Base-by-base conservation (phyloP, 2,797 vertebrate species). In the Pipistrellus nathusii region DNA sequence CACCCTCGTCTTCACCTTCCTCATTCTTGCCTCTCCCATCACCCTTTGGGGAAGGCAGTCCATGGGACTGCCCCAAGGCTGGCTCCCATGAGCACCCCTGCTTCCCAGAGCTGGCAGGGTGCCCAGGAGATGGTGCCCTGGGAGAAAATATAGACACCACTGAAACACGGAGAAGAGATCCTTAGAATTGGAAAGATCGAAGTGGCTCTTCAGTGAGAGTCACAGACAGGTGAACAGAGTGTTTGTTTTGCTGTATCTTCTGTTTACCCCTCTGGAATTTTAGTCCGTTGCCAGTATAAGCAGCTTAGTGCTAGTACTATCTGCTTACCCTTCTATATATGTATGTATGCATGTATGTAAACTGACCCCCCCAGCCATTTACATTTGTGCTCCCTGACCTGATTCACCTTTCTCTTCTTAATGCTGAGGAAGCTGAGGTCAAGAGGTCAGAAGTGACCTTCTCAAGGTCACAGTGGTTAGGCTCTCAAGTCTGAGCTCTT, bases 1-100 rank as follows among this genome's bases (percentile, higher is more conserved):
- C 17, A 1, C 21, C 32, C 4, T 3, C 6, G 2, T 38, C 5
- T 3, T 2, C 1, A 3, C 20, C 53, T 20, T 15, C 21, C 30
- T 3, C 41, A n/a, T 32, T n/a, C 72, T 2, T 0, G 5, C 27
- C 15, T 32, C 7, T 17, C 62, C 15, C 30, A 0, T 69, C 5
- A 14, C 25, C 44, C 14, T 48, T 35, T 51, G 20, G 38, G 72
- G 46, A 59, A 20, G 35, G 41, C 10, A 57, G 13, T 76, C 86
- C 76, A 7, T 78, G 35, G 30, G 15, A 1, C 8, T 14, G 21
- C 32, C 72, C 30, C 3, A n/a, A 3, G 5, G 30, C 77, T 76
- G 6, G n/a, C 44, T 81, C 32, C 25, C 18, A 27, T 20, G 48
- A 41, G 18, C 46, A 25, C 3, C 21, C 38, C 20, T 85, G 46